Conservation (phyloP, 2,888 invertebrate species). For the Cosmia trapezina region DNA sequence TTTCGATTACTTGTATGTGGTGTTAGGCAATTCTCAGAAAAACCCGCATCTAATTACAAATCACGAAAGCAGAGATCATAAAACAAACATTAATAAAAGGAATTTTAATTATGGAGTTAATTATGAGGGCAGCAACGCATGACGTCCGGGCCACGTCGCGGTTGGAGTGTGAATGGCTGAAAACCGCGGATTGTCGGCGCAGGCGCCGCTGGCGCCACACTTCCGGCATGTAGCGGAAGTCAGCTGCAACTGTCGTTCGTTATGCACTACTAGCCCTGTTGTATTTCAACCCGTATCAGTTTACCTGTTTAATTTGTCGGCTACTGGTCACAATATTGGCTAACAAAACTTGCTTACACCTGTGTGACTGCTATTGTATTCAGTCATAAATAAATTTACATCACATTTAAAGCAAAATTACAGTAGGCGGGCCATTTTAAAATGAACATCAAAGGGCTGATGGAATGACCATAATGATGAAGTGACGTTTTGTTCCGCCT, state of each 20-base stretch:
- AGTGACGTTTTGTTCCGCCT: constrained; percentile 43
- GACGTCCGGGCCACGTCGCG: constrained; percentile 79
- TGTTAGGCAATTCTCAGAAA: constrained; percentile 29
- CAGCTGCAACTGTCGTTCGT: constrained; percentile 85
- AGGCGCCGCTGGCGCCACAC: constrained; percentile 83
- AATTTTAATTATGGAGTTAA: constrained; percentile 64
- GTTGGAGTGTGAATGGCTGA: constrained; percentile 75
- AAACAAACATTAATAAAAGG: constrained; percentile 49
- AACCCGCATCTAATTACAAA: constrained; percentile 28
- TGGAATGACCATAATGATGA: constrained; percentile 18
- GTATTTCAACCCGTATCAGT: constrained; percentile 75
- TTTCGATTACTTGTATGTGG: constrained; percentile 52
- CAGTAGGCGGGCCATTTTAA: not conserved
- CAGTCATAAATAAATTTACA: constrained; percentile 44
- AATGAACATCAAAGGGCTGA: constrained; percentile 2
- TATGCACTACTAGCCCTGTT: constrained; percentile 82
- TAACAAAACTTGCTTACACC: constrained; percentile 47
- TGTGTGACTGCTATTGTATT: constrained; percentile 52
- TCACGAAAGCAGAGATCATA: constrained; percentile 25
- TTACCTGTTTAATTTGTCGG: constrained; percentile 75
- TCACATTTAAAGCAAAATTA: constrained; percentile 38
- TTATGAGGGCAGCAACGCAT: constrained; percentile 73
- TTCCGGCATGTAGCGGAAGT: constrained; percentile 85
- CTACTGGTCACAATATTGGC: constrained; percentile 69
- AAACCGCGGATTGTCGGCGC: constrained; percentile 77